Evolutionary conservation across 2,888 invertebrate genomes (phyloP).

Genomic region (Chydorus sphaericus): DNA sequence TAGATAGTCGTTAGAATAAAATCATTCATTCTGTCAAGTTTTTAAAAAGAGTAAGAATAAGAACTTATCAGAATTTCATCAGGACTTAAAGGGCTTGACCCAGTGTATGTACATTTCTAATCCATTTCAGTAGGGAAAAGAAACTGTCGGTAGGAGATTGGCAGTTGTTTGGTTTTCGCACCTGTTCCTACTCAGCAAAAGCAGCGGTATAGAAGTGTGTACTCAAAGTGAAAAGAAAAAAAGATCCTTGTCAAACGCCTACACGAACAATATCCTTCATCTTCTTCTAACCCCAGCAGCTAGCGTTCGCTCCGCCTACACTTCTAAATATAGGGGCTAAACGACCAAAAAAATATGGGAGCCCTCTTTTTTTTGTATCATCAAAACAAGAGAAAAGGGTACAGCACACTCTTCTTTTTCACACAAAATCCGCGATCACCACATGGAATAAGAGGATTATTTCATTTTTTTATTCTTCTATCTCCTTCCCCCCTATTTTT

Average conservation of each 20-base stretch:
- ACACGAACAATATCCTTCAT: neutral
- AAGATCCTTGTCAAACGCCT: neutral
- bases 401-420: neutral
- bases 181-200: neutral
- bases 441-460: neutral
- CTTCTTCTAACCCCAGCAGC: no score
- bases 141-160: neutral
- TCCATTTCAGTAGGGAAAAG: neutral
- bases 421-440: neutral
- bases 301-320: no score
- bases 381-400: neutral
- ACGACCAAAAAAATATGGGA: no score
- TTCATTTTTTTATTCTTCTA: neutral
- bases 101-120: neutral
- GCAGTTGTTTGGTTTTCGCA: slow-evolving; percentile 2
- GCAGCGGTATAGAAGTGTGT: no score
- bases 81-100: neutral
- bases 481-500: neutral
- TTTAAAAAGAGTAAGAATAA: no score
- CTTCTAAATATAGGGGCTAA: no score
- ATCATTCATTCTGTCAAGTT: no score
- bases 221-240: neutral
- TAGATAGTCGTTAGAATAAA: no score
- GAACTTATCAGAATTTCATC: no score
- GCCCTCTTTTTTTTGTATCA: no score